phyloP scores from a whole-genome alignment of 2,113 vertebrate genomes.

The Phrynosoma blainvillii region DNA sequence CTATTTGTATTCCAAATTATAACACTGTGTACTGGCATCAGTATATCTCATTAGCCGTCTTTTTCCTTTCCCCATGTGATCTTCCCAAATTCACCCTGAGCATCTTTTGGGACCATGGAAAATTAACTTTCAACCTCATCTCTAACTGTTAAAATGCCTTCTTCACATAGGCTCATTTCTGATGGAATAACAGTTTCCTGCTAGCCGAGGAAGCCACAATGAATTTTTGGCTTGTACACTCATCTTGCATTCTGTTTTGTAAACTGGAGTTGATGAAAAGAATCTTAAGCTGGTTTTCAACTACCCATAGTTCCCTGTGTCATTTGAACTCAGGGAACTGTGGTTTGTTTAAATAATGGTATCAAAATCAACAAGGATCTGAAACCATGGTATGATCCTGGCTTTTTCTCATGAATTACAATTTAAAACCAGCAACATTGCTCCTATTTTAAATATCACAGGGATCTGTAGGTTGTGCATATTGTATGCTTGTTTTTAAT shows the following conservation, averaged over 20 bases:
- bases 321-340: neutral
- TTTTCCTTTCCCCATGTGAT: neutral
- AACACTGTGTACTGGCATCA: neutral
- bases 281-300: neutral
- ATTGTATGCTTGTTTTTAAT: neutral
- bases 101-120: neutral
- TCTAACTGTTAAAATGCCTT: neutral
- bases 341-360: neutral
- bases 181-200: neutral
- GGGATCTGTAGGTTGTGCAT: neutral
- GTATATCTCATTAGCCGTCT: neutral
- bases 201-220: neutral
- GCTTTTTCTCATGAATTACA: too few species aligned
- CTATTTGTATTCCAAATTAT: too few species aligned
- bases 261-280: neutral
- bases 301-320: neutral
- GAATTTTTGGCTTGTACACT: neutral
- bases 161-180: too few species aligned
- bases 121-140: too few species aligned
- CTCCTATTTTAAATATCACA: neutral
- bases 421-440: too few species aligned
- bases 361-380: neutral
- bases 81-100: neutral
- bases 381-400: neutral
- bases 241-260: neutral